Conservation (phyloP, 2,888 invertebrate genomes). For the Belgica antarctica region DNA sequence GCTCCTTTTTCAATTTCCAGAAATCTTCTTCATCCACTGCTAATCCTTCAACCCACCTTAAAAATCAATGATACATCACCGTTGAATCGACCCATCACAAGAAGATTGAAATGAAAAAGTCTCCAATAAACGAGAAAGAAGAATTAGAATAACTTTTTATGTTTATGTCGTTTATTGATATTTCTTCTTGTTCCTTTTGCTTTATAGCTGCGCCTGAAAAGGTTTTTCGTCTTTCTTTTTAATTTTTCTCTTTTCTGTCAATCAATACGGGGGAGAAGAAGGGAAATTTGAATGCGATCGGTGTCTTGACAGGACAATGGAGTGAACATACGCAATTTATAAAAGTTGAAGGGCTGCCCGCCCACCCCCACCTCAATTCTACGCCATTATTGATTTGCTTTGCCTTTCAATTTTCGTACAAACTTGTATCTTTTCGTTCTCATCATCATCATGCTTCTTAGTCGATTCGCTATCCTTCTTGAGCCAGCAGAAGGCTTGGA, state of each 20-base stretch:
- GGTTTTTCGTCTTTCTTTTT: neutral
- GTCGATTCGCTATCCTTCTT: too few species aligned
- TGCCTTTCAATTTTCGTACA: neutral
- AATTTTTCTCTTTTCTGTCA: neutral
- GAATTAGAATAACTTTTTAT: conserved; percentile 41
- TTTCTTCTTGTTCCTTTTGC: neutral
- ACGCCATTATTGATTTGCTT: neutral
- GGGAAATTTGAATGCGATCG: conserved; percentile 6
- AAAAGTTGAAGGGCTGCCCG: neutral
- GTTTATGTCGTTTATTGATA: neutral
- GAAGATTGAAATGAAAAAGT: too few species aligned
- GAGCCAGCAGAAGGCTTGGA: neutral
- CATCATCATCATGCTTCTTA: too few species aligned
- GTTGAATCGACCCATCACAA: too few species aligned
- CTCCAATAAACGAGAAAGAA: neutral
- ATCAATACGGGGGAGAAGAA: neutral
- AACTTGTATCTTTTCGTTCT: neutral
- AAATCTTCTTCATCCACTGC: too few species aligned
- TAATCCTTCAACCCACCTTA: too few species aligned
- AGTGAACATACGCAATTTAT: neutral
- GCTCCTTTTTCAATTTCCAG: too few species aligned
- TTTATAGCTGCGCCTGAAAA: conserved; percentile 3
- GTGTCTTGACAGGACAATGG: neutral
- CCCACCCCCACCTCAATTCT: neutral
- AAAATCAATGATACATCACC: too few species aligned